These are phyloP conservation scores for Gymnarchus niloticus DNA, from an alignment of 2,113 vertebrate genomes.

Conservation along the genomic window DNA sequence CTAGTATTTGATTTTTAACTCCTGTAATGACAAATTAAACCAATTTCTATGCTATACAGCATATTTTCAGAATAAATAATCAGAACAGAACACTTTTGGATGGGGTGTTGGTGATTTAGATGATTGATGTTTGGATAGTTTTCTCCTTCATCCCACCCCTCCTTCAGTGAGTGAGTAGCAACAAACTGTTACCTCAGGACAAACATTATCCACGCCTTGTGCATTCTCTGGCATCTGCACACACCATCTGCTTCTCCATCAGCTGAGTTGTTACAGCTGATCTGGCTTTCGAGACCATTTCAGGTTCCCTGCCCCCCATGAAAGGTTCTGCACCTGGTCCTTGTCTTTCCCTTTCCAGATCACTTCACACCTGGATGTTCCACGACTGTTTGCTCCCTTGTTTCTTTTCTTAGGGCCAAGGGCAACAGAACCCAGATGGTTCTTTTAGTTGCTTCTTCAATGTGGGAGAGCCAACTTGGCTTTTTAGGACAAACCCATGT, in stretches of 20 bases:
- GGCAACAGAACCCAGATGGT: neutral
- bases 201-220: neutral
- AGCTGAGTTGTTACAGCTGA: neutral
- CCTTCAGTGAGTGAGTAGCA: too few species aligned
- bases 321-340: neutral
- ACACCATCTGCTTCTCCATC: neutral
- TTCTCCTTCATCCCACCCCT: neutral
- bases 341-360: too few species aligned
- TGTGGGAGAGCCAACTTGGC: neutral
- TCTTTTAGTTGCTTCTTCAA: neutral
- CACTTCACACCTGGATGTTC: neutral
- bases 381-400: neutral
- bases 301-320: neutral
- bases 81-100: too few species aligned
- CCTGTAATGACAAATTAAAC: too few species aligned
- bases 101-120: too few species aligned
- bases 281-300: neutral
- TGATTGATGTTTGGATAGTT: too few species aligned
- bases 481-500: neutral
- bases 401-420: neutral
- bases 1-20: too few species aligned
- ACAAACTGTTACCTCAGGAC: neutral
- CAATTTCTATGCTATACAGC: too few species aligned
- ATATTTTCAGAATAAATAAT: too few species aligned
- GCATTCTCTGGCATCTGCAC: neutral